Base-by-base conservation (phyloP, 2,113 vertebrate genomes). In the Gasterosteus nipponicus region DNA sequence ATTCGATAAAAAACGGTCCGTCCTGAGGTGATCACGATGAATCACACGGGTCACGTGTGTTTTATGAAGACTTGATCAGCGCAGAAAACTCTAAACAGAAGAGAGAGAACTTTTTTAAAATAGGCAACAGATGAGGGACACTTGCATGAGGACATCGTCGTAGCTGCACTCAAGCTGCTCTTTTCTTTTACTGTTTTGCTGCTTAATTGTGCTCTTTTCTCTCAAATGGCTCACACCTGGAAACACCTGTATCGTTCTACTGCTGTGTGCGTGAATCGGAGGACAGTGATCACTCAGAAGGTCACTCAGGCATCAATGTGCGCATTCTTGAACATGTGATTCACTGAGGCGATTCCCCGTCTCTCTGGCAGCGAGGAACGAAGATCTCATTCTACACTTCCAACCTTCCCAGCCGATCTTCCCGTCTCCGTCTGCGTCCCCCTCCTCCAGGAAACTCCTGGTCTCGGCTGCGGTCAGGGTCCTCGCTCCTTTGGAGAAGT, bases 361-460 rank as follows among this genome's bases (percentile, higher is more conserved):
- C 12, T 29, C 44, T 59, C 10, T 39, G 10, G 8, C 29, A 26
- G 22, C 22, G 22, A 26, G 22, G 22, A 26, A 26, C 22, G 22
- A 26, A 26, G 22, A 26, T 26, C 22, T 26, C 22, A 26, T 26
- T 26, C 22, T 26, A 26, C 22, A 26, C 22, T 26, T 26, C 66
- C 3, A 56, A 94, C 93, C 92, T 80, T 94, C 94, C 77, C 87
- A 92, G 11, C 91, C 88, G n/a, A 94, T 93, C 76, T 92, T 93
- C 33, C 92, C 91, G 26, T 94, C 91, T 1, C 91, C 92, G 38
- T 94, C 92, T 0, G 86, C 90, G 74, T 94, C 93, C 60, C 86
- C 92, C 62, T 90, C 92, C 58, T 66, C 38, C 19, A 93, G 81
- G 76, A 95, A 94, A 7, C 87, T 89, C 60, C 83, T 91, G 81